phyloP scores from a whole-genome alignment of 2,113 vertebrate genomes.

The Heteronetta atricapilla region DNA sequence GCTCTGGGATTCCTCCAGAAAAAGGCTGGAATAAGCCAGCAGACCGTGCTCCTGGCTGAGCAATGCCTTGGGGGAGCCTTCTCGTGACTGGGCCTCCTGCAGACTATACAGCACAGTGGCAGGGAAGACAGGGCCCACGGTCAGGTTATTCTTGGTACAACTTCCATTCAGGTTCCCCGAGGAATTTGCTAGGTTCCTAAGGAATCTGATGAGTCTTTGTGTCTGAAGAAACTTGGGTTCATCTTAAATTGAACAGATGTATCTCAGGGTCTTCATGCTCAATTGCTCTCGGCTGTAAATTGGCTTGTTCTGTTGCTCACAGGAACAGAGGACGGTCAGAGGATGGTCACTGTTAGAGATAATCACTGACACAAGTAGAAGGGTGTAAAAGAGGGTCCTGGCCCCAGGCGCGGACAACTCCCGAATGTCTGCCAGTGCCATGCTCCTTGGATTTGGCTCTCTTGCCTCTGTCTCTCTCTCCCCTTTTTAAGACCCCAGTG shows the following conservation, averaged over 20 bases:
- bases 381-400: background rate
- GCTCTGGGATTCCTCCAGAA: background rate
- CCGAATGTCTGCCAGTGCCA: background rate
- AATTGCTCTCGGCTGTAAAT: background rate
- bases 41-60: rapidly evolving
- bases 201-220: background rate
- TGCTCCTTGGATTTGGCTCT: background rate
- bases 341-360: background rate
- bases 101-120: background rate
- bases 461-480: background rate
- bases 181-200: background rate
- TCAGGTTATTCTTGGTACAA: background rate
- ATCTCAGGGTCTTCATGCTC: background rate
- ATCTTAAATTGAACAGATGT: background rate
- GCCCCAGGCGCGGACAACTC: rapidly evolving
- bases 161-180: background rate
- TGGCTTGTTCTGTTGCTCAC: background rate
- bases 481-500: background rate
- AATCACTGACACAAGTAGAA: background rate
- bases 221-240: background rate
- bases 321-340: background rate
- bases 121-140: background rate
- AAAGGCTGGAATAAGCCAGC: background rate
- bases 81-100: background rate
- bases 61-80: background rate